Evolutionary conservation across 2,888 invertebrate genomes (phyloP).

Genomic region (Xanthorhoe designata): DNA sequence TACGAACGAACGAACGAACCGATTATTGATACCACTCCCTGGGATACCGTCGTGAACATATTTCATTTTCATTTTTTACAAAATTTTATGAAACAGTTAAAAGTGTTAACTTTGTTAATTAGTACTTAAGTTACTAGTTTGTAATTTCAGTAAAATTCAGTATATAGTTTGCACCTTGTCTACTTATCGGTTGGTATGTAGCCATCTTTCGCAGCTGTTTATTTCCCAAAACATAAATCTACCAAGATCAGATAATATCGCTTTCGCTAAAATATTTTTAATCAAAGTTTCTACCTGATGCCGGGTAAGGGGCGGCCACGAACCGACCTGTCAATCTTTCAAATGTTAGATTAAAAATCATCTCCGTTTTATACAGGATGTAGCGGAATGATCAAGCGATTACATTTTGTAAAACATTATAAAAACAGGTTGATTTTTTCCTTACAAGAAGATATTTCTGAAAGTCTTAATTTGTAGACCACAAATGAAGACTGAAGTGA

Average conservation of each 20-base stretch:
- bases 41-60: no score
- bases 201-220: slow-evolving; percentile 11
- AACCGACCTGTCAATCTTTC: slow-evolving; percentile 84
- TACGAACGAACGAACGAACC: no score
- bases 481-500: no score
- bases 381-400: neutral
- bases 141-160: neutral
- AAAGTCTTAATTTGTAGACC: no score
- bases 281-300: slow-evolving; percentile 82
- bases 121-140: no score
- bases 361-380: slow-evolving; percentile 70
- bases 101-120: no score
- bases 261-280: slow-evolving; percentile 83
- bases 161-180: neutral
- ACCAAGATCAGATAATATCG: slow-evolving; percentile 60
- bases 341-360: slow-evolving; percentile 84
- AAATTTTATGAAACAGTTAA: no score
- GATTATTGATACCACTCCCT: no score
- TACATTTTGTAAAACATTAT: neutral
- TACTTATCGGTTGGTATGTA: neutral
- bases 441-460: neutral
- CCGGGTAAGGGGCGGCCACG: slow-evolving; percentile 65
- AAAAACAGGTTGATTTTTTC: neutral
- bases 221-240: slow-evolving; percentile 22
- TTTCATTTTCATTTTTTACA: no score